Percentiles rank a stretch among this genome's conserved stretches.
Evolutionary conservation across 2,113 vertebrate genomes (phyloP).

Genomic region (Rissa tridactyla): DNA sequence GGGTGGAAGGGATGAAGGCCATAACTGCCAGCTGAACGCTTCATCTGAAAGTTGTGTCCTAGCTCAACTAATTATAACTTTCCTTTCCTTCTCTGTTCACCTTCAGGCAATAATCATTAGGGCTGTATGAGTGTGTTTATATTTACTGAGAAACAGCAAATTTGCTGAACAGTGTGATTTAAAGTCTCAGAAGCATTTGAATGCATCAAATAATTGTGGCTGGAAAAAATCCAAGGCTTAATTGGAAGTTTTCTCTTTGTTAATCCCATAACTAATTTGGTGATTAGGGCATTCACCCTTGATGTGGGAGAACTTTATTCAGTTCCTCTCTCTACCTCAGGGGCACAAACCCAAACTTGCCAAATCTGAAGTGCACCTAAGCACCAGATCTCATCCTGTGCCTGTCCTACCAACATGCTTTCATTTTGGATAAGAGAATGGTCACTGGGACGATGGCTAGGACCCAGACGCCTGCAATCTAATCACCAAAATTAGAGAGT

Average conservation of each 20-base stretch:
- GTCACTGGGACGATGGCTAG: neutral
- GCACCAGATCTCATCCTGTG: neutral
- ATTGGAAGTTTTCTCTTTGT: slow-evolving; percentile 55
- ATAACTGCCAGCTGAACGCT: neutral
- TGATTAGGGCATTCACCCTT: slow-evolving; percentile 25
- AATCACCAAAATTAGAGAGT: neutral
- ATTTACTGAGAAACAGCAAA: slow-evolving; percentile 43
- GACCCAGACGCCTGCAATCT: neutral
- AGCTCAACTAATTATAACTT: neutral
- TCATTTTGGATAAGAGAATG: neutral
- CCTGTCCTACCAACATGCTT: neutral
- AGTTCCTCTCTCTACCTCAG: neutral
- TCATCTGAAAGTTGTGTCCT: neutral
- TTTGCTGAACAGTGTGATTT: slow-evolving; percentile 54
- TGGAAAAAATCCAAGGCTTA: slow-evolving; percentile 56
- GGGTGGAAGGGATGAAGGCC: neutral
- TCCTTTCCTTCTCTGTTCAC: neutral
- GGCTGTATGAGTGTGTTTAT: slow-evolving; percentile 8
- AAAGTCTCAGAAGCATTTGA: slow-evolving; percentile 54
- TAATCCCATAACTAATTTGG: slow-evolving; percentile 59
- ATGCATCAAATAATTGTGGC: slow-evolving; percentile 41
- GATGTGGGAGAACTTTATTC: neutral
- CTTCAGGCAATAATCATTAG: slow-evolving; percentile 46
- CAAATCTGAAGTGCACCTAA: neutral
- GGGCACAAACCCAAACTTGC: neutral